Evolutionary conservation across 2,888 invertebrate genomes (phyloP).

Genomic region (Drosophila formosana): DNA sequence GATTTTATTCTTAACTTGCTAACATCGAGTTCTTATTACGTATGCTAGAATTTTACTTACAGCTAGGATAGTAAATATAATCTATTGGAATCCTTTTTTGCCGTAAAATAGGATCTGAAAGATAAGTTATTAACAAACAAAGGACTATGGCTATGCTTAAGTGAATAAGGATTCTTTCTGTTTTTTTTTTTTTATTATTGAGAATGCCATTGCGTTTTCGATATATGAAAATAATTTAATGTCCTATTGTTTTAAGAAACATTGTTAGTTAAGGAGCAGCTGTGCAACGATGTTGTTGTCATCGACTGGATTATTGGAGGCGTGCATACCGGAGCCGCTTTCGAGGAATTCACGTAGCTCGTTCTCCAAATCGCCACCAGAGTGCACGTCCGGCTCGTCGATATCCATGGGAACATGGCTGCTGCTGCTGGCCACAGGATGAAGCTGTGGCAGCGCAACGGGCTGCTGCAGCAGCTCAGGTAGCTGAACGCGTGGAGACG

Average conservation of each 20-base stretch:
- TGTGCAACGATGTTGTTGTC: constrained; percentile 84
- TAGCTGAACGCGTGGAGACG: constrained; percentile 77
- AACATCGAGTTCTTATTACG: neutral
- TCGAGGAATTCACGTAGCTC: constrained; percentile 90
- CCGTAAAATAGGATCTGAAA: neutral
- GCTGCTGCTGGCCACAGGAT: constrained; percentile 20
- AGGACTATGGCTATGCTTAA: constrained; percentile 5
- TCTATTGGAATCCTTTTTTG: neutral
- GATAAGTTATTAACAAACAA: neutral
- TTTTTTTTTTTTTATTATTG: constrained; percentile 26
- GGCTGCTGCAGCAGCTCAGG: constrained; percentile 83
- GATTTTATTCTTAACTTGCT: constrained; percentile 3
- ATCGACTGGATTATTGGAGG: constrained; percentile 82
- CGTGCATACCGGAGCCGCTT: constrained; percentile 87
- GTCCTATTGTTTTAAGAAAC: constrained; percentile 40
- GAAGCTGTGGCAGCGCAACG: constrained; percentile 69
- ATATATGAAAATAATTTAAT: constrained; percentile 70
- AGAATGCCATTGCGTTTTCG: constrained; percentile 43
- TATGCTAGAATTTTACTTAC: neutral
- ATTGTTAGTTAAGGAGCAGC: constrained; percentile 70
- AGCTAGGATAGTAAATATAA: neutral
- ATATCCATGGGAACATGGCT: constrained; percentile 82
- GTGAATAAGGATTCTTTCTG: constrained; percentile 2
- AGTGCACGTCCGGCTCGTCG: constrained; percentile 81
- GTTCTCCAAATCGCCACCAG: constrained; percentile 87